Evolutionary conservation across 2,797 vertebrate genomes (phyloP).

Genomic region (Limosa lapponica): DNA sequence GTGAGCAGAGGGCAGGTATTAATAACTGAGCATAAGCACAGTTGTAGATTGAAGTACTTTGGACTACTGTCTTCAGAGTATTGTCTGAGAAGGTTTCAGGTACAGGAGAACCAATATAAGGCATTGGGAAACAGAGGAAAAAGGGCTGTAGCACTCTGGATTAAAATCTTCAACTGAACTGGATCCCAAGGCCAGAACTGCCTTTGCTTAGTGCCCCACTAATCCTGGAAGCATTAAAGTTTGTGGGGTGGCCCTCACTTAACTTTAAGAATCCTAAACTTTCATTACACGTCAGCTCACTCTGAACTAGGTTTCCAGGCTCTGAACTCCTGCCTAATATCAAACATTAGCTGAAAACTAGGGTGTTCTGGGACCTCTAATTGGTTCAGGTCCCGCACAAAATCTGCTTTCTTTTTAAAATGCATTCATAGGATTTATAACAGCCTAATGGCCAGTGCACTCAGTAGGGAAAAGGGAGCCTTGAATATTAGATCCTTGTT

Average conservation of each 20-base stretch:
- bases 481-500: background rate
- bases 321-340: background rate
- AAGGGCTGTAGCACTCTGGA: background rate
- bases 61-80: background rate
- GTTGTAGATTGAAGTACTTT: background rate
- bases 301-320: background rate
- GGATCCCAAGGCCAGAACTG: background rate
- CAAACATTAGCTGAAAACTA: background rate
- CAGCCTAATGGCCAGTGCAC: background rate
- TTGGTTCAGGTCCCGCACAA: background rate
- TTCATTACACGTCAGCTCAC: background rate
- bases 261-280: background rate
- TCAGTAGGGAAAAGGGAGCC: background rate
- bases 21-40: background rate
- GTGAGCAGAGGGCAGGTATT: background rate
- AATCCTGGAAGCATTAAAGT: background rate
- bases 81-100: background rate
- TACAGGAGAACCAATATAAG: background rate
- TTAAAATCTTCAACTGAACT: background rate
- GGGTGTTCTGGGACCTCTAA: rapidly evolving
- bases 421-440: background rate
- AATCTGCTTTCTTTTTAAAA: background rate
- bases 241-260: rapidly evolving
- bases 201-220: background rate
- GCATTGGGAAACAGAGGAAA: background rate